phyloP scores from a whole-genome alignment of 1,140 invertebrate species.

The Reticulitermes speratus region DNA sequence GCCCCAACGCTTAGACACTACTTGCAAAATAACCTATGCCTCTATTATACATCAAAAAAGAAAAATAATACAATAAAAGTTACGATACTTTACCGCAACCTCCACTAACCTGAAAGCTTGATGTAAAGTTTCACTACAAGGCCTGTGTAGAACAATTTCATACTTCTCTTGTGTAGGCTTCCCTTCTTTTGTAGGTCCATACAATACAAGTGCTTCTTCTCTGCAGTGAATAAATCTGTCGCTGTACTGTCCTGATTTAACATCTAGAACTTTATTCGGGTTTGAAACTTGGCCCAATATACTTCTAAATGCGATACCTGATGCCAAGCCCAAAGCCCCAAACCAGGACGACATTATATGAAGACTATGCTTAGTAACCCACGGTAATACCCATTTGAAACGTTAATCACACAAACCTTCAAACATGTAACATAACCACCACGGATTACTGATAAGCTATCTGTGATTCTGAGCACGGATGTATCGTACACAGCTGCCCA shows the following conservation, averaged over 20 bases:
- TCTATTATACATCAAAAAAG: no score
- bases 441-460: no score
- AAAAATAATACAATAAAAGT: not conserved
- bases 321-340: not conserved
- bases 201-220: slow-evolving; percentile 69
- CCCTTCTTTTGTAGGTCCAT: slow-evolving; percentile 53
- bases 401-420: no score
- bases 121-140: slow-evolving; percentile 61
- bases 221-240: slow-evolving; percentile 60
- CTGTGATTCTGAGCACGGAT: no score
- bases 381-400: no score
- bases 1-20: no score
- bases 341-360: slow-evolving; percentile 12
- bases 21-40: no score
- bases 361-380: no score
- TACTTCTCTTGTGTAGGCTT: slow-evolving; percentile 55
- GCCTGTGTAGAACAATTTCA: slow-evolving; percentile 73
- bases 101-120: slow-evolving; percentile 65
- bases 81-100: slow-evolving; percentile 20
- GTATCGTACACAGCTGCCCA: no score
- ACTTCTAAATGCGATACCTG: slow-evolving; percentile 27
- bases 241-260: slow-evolving; percentile 64
- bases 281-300: slow-evolving; percentile 38
- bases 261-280: slow-evolving; percentile 63
- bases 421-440: no score